A percentile compares a stretch with the other conserved stretches of the same genome.
Conservation (phyloP, 2,113 vertebrate species). For the Anseranas semipalmata region DNA sequence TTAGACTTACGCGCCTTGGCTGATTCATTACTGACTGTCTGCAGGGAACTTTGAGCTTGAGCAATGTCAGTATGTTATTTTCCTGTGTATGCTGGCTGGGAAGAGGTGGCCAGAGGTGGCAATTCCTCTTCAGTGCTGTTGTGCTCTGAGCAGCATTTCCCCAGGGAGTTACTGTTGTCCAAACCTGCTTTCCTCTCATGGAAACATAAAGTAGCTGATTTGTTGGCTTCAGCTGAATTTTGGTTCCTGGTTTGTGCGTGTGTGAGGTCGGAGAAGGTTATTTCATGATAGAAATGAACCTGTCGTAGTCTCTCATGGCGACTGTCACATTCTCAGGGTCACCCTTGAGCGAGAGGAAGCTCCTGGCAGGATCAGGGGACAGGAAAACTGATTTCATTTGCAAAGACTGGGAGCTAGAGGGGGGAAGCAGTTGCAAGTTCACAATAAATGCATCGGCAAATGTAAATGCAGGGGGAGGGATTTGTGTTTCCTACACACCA, state of each 20-base stretch:
- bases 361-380: neutral
- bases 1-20: neutral
- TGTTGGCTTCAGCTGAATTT: neutral
- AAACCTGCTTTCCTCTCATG: neutral
- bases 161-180: neutral
- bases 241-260: neutral
- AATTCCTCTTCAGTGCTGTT: neutral
- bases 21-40: neutral
- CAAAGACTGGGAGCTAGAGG: neutral
- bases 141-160: neutral
- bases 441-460: neutral
- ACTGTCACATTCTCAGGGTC: neutral
- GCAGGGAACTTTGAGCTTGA: constrained; percentile 16
- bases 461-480: neutral
- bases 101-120: neutral
- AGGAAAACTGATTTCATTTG: neutral
- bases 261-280: neutral
- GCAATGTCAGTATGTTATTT: neutral
- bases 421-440: neutral
- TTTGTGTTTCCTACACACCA: neutral
- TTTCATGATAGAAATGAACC: neutral
- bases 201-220: neutral
- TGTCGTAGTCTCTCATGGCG: neutral
- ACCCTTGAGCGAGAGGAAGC: neutral
- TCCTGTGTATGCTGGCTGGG: neutral